phyloP scores from a whole-genome alignment of 2,113 vertebrate genomes.

The Megalops atlanticus region DNA sequence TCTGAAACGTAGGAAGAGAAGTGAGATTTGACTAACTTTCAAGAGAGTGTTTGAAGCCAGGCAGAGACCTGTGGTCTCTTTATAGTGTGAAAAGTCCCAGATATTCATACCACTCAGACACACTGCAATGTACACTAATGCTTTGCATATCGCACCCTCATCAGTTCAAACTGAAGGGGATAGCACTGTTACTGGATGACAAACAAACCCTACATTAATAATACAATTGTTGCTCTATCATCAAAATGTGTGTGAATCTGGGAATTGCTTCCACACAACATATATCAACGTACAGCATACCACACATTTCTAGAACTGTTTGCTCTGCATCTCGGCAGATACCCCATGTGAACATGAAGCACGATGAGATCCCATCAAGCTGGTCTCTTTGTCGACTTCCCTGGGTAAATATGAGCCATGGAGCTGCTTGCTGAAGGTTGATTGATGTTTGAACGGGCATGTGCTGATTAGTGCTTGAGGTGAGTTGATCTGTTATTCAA shows the following conservation, averaged over 20 bases:
- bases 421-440: not conserved
- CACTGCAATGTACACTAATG: not conserved
- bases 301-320: not conserved
- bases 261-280: not conserved
- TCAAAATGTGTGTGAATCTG: not conserved
- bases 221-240: not conserved
- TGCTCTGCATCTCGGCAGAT: not conserved
- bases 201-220: not conserved
- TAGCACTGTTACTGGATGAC: not conserved
- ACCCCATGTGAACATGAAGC: not conserved
- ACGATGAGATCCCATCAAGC: not conserved
- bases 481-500: slow-evolving; percentile 29
- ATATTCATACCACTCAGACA: not conserved
- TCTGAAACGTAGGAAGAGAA: not conserved
- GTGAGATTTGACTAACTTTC: not conserved
- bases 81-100: slow-evolving; percentile 2
- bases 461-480: slow-evolving; percentile 10
- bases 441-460: slow-evolving; percentile 12
- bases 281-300: not conserved
- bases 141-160: not conserved
- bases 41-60: not conserved
- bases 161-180: not conserved
- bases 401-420: not conserved
- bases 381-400: not conserved
- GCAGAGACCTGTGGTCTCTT: not conserved